Evolutionary conservation across 2,113 vertebrate genomes (phyloP).

Genomic region (Nettapus auritus): DNA sequence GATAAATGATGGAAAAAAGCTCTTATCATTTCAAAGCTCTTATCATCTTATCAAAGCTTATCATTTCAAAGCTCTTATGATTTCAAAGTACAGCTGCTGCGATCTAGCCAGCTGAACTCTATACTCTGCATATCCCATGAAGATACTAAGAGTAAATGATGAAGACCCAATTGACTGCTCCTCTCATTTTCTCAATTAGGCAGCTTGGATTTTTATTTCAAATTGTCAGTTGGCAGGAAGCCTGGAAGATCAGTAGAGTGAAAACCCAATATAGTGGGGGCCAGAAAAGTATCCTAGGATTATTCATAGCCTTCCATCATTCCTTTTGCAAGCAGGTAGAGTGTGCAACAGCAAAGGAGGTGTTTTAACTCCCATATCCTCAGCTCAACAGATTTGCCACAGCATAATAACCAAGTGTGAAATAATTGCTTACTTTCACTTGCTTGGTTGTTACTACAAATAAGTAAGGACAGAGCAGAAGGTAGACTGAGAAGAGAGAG

Average conservation of each 20-base stretch:
- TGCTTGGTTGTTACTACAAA: slow-evolving; percentile 31
- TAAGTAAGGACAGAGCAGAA: slow-evolving; percentile 53
- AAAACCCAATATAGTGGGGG: slow-evolving; percentile 16
- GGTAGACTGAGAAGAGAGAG: not conserved
- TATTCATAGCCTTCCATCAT: slow-evolving; percentile 52
- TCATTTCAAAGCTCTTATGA: no score
- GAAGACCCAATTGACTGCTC: not conserved
- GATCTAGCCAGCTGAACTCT: not conserved
- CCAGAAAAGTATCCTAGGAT: slow-evolving; percentile 1
- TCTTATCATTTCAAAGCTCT: no score
- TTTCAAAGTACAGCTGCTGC: not conserved
- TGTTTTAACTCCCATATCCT: slow-evolving; percentile 19
- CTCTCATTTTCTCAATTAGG: not conserved
- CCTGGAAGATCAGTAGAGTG: not conserved
- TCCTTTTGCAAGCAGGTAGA: not conserved
- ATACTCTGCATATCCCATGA: not conserved
- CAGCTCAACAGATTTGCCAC: slow-evolving; percentile 19
- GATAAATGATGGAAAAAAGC: no score
- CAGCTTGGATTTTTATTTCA: slow-evolving; percentile 15
- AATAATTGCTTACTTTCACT: slow-evolving; percentile 39
- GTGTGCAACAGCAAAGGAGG: not conserved
- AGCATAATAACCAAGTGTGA: not conserved
- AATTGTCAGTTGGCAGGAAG: slow-evolving; percentile 55
- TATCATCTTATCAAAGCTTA: no score
- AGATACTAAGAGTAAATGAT: not conserved